Evolutionary conservation across 2,797 vertebrate species (phyloP).

Genomic region (Decapterus maruadsi): DNA sequence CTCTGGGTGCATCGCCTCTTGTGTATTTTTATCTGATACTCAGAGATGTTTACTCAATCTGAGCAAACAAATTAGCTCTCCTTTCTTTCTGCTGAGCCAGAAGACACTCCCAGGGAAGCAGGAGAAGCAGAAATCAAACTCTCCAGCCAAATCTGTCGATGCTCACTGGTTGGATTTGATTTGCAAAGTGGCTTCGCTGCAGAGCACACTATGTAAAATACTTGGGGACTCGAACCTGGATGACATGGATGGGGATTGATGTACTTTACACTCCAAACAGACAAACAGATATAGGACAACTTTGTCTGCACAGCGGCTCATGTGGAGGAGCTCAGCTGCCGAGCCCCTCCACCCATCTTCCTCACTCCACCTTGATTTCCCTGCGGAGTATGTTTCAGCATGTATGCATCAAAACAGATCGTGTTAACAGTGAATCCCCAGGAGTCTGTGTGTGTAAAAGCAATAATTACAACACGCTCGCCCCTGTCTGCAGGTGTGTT

Average conservation of each 20-base stretch:
- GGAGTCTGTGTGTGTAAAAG: slow-evolving; percentile 10
- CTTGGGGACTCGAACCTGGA: slow-evolving; percentile 29
- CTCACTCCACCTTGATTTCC: slow-evolving; percentile 63
- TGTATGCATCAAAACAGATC: slow-evolving; percentile 53
- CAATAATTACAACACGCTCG: slow-evolving; percentile 12
- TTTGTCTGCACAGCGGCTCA: slow-evolving; percentile 20
- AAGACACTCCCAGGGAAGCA: slow-evolving; percentile 58
- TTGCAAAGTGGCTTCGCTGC: slow-evolving; percentile 74
- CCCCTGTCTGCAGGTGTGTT: slow-evolving; percentile 15
- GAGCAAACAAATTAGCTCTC: slow-evolving; percentile 74
- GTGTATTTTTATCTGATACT: slow-evolving; percentile 73
- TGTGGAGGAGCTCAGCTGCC: slow-evolving; percentile 25
- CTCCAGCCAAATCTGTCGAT: slow-evolving; percentile 62
- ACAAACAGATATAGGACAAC: slow-evolving; percentile 10
- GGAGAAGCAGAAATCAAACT: slow-evolving; percentile 58
- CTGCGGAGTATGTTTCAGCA: slow-evolving; percentile 47
- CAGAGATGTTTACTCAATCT: slow-evolving; percentile 73
- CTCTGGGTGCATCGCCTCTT: slow-evolving; percentile 55
- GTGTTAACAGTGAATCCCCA: slow-evolving; percentile 42
- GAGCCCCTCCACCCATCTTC: slow-evolving; percentile 19
- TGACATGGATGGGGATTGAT: background rate
- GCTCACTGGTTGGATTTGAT: slow-evolving; percentile 68
- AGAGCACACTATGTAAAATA: slow-evolving; percentile 70
- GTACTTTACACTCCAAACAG: background rate
- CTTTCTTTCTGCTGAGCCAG: slow-evolving; percentile 40